Conservation (phyloP, 2,797 vertebrate species). For the Silurus aristotelis region DNA sequence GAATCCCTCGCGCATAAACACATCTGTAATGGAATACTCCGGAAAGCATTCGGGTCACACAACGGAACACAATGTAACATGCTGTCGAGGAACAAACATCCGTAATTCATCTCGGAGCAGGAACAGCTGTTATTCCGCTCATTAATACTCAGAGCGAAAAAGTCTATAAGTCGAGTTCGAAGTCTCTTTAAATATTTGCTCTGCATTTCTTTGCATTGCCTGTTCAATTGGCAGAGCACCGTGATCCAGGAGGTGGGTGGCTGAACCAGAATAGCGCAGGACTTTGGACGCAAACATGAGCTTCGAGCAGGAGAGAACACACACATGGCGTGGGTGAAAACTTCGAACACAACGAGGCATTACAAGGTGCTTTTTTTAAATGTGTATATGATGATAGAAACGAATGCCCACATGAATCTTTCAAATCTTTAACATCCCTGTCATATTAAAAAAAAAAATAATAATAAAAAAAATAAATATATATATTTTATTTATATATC, state of each 20-base stretch:
- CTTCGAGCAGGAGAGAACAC: constrained; percentile 33
- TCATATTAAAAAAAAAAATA: too few species aligned
- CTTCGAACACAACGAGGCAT: neutral
- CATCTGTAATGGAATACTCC: neutral
- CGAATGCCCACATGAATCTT: too few species aligned
- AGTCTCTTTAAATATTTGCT: constrained; percentile 29
- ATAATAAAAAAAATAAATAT: too few species aligned
- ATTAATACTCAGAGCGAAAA: neutral
- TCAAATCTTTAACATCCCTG: neutral
- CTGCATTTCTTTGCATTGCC: constrained; percentile 37
- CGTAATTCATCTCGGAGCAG: neutral
- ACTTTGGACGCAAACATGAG: constrained; percentile 58
- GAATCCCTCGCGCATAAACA: neutral
- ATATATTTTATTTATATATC: too few species aligned
- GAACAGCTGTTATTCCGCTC: neutral
- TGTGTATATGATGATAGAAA: neutral
- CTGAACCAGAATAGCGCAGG: constrained; percentile 41
- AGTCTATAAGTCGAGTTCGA: neutral
- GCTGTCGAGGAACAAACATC: constrained; percentile 3
- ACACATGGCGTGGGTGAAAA: constrained; percentile 35
- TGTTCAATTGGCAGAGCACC: constrained; percentile 37
- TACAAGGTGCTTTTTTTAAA: neutral
- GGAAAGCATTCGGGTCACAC: neutral
- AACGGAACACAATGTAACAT: neutral
- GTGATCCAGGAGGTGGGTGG: constrained; percentile 35